Base-by-base conservation (phyloP, 2,888 invertebrate genomes). In the Lasius fuliginosus region DNA sequence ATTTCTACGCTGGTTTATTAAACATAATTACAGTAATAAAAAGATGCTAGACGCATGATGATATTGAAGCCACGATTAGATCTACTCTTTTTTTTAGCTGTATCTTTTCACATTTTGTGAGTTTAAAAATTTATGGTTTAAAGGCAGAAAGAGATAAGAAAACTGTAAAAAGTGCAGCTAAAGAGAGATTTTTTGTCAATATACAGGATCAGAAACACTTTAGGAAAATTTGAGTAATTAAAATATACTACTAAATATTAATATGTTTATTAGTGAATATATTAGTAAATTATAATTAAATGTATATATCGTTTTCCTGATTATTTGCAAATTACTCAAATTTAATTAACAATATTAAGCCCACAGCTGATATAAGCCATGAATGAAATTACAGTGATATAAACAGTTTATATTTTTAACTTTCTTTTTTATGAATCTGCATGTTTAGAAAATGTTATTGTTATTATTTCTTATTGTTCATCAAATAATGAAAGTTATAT, bases 201-300 rank as follows among this genome's bases (percentile, higher is more conserved):
- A 67, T 76, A 53, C 40, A 67, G 67, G 53, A 76, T 67, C 40
- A 76, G n/a, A 71, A 40, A 62, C 8, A 60, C 30, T 60, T 12
- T 18, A 23, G 18, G 62, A 62, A 74, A n/a, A 53, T 53, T n/a
- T n/a, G 0, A 53, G 1, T 40, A 30, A 73, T 73, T 58, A 12
- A 69, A 6, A 58, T 40, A 27, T 58, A 49, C 11, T 49, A 36
- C 5, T 23, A 33, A 15, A 33, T 15, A 64, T 11, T 30, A 40
- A 73, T 56, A 23, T 9, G 12, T 3, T 58, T 49, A 49, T 49
- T 49, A 49, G 18, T 18, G 6, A 49, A 69, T 33, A 40, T 33
- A 18, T 58, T 18, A 33, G 49, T 18, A 12, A 15, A 71, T 30
- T 33, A 12, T 33, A 33, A 69, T 27, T 33, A 5, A 75, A 2